Conservation (phyloP, 35 echinoderm and acorn worm species). For the Apostichopus parvimensis region DNA sequence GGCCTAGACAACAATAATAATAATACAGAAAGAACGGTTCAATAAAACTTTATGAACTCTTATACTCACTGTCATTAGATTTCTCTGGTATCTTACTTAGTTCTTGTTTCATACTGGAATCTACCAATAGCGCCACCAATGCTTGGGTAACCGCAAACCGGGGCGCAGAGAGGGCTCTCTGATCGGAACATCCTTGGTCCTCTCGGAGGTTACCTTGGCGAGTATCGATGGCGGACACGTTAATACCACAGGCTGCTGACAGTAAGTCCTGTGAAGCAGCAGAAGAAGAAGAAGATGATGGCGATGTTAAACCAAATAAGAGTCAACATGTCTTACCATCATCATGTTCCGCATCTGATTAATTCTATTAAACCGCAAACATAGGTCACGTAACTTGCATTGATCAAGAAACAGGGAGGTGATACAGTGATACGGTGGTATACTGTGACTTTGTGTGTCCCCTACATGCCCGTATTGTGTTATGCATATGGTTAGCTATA, state of each 20-base stretch:
- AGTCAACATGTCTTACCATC: too few relatives aligned
- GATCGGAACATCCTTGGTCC: conserved; percentile 71
- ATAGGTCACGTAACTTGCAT: too few relatives aligned
- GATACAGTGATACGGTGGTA: too few relatives aligned
- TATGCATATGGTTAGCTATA: too few relatives aligned
- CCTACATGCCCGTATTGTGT: too few relatives aligned
- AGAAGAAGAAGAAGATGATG: background rate
- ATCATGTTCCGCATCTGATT: too few relatives aligned
- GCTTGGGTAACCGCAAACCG: conserved; percentile 96
- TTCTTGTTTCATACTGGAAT: conserved; percentile 41
- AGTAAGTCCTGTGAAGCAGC: conserved; percentile 68
- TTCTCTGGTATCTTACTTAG: conserved; percentile 6
- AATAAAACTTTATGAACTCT: background rate
- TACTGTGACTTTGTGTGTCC: too few relatives aligned
- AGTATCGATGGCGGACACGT: conserved; percentile 78
- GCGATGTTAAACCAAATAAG: too few relatives aligned
- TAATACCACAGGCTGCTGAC: conserved; percentile 88
- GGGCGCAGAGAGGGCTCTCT: conserved; percentile 87
- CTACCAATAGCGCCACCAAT: conserved; percentile 66
- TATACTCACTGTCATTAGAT: background rate
- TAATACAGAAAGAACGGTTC: too few relatives aligned
- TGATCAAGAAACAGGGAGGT: too few relatives aligned
- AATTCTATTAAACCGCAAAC: too few relatives aligned
- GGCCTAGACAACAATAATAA: too few relatives aligned
- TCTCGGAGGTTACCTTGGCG: conserved; percentile 51